Evolutionary conservation across 35 echinoderm and acorn worm genomes (phyloP), one percentile per base, ranked within the genome.

Genomic region (Ptychodera flava): DNA sequence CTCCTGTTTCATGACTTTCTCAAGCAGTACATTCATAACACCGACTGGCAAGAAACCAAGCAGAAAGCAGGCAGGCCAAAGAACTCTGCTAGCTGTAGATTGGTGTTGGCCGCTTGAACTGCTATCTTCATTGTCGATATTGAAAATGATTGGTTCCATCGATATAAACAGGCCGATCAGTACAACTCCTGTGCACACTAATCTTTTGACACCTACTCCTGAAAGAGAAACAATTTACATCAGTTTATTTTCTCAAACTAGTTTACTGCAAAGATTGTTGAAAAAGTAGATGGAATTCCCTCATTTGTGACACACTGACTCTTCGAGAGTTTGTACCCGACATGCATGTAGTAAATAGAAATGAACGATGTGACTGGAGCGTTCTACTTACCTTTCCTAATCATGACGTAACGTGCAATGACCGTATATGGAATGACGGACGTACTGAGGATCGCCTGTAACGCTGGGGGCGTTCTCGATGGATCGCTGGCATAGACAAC

Each of bases 81-180:
- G 31, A 80, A 92, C 33, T 16, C 79, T 53, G 38, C 82, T 80
- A 1, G 45, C 45, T 1, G 53, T 35, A 30, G 77, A 82, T 33
- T 90, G 33, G 30, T 84, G 37, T 0, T 30, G 77, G 33, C 36
- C 77, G 29, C 28, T 37, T 29, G 37, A 28, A 33, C 30, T 45
- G 30, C 37, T 78, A 35, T 85, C 75, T 1, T 37, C 38, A 30
- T 34, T 77, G 31, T 90, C 85, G 52, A 97, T 91, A 38, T 85
- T 93, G 32, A 92, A 97, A 22, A 97, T 97, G 16, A 89, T 89
- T 34, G 96, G 96, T 80, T 99, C 96, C 14, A 99, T 85, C 15
- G 96, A 92, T 28, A 99, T 94, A 83, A 99, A 99, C 30, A 99
- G 89, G 31, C 96, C 93, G 36, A 94, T 92, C 15, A 99, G 52